phyloP scores from a whole-genome alignment of 1,140 invertebrate genomes.

The Lepeophtheirus salmonis region DNA sequence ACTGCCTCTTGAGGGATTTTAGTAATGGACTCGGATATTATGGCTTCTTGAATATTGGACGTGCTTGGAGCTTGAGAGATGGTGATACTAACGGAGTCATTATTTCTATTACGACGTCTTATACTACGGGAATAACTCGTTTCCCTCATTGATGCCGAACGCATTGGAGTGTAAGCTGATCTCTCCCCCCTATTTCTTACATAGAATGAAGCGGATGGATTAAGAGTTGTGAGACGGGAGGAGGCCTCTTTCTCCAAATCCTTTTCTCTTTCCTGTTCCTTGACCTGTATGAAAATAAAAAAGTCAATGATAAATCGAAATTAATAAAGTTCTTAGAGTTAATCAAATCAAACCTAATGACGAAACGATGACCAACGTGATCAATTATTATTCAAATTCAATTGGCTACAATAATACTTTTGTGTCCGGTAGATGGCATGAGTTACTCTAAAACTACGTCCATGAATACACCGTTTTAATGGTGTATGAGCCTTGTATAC shows the following conservation, averaged over 20 bases:
- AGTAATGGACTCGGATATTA: not conserved
- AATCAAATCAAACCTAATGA: not conserved
- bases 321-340: not conserved
- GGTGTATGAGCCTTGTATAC: too few relatives aligned
- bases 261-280: conserved; percentile 5
- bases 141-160: conserved; percentile 6
- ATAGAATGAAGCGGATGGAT: conserved; percentile 10
- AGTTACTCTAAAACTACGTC: too few relatives aligned
- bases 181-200: not conserved
- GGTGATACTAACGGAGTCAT: not conserved
- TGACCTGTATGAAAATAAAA: not conserved
- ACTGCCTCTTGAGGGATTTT: not conserved
- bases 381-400: not conserved
- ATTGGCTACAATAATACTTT: not conserved
- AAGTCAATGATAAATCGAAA: not conserved
- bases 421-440: too few relatives aligned
- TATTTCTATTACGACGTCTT: not conserved
- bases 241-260: not conserved
- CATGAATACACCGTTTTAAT: too few relatives aligned
- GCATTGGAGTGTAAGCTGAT: conserved; percentile 8
- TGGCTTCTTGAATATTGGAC: not conserved
- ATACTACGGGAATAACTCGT: conserved; percentile 9
- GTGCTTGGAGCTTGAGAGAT: not conserved
- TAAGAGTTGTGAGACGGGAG: conserved; percentile 1
- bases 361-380: not conserved